Evolutionary conservation across 2,888 invertebrate genomes (phyloP), one percentile per base, ranked within the genome.

Genomic region (Kryphioiulus occultus): DNA sequence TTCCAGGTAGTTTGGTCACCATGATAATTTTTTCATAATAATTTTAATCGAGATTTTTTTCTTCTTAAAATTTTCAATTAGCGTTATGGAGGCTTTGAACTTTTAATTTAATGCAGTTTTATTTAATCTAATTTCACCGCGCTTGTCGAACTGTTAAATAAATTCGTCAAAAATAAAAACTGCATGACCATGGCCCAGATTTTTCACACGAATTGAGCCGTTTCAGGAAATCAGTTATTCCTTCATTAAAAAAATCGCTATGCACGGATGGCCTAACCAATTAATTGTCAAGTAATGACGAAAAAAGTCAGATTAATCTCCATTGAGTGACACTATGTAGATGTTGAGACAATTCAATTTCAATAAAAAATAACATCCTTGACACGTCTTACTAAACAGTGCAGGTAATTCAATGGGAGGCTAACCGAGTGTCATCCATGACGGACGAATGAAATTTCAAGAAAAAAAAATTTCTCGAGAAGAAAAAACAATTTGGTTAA

Each of bases 161-260:
- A 78, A 78, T 7, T 12, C 12, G 53, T 53, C 53, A 17, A 12
- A 53, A 53, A 15, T 78, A 15, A 78, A 26, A 78, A 12, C 26
- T 78, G 78, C 15, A 22, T 30, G 78, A 78, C 78, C 78, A 78
- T 78, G 78, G 78, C 78, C 78, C 78, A 78, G 30, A 78, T 78
- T 78, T 12, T 30, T 30, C 78, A 78, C 78, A 30, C 30, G 78
- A 78, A 78, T 78, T 78, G 78, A 78, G 78, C 30, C 78, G 78
- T 78, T 78, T 78, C 78, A 78, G 78, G 78, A 78, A 78, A 78
- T 78, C 30, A 15, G 30, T 30, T 78, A 78, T 68, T 26, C 26
- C 22, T 22, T 12, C 15, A 78, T 15, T 12, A 30, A 78, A 26
- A 78, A 78, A 78, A 78, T 15, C 10, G 3, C 30, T 15, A 30